Percentiles rank a stretch among this genome's conserved stretches.
Conservation (phyloP, 2,113 vertebrate genomes). For the Strix aluco region DNA sequence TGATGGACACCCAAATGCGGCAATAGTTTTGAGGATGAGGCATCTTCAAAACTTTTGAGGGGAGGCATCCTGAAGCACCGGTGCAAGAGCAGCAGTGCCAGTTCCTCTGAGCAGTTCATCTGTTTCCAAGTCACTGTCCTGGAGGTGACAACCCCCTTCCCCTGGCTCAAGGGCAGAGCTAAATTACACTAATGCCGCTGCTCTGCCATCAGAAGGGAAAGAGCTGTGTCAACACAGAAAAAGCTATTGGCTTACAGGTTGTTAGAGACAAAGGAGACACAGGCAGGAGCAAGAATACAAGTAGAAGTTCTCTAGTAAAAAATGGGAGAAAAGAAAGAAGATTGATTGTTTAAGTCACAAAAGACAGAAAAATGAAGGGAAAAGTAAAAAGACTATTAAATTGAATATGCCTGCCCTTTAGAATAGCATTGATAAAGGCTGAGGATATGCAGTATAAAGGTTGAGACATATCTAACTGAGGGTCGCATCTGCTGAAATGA, state of each 20-base stretch:
- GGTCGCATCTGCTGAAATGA: background rate
- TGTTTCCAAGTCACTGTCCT: background rate
- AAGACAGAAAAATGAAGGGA: constrained; percentile 39
- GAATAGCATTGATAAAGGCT: background rate
- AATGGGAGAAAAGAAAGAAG: constrained; percentile 18
- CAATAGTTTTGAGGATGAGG: background rate
- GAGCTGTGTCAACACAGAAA: constrained; percentile 27
- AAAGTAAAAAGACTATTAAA: constrained; percentile 14
- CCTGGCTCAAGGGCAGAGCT: background rate
- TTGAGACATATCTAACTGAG: background rate
- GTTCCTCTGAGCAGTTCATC: background rate
- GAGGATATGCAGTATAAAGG: background rate
- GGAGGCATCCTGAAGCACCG: background rate
- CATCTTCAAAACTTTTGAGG: background rate
- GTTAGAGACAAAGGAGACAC: background rate
- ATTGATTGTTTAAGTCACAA: constrained; percentile 29
- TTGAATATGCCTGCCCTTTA: background rate
- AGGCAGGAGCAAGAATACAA: background rate
- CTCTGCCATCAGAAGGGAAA: background rate
- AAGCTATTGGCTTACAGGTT: background rate
- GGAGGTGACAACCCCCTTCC: background rate
- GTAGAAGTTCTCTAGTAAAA: constrained; percentile 12
- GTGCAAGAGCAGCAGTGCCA: background rate
- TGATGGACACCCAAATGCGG: background rate
- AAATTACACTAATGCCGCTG: background rate